Evolutionary conservation across 2,888 invertebrate genomes (phyloP), one percentile per base, ranked within the genome.

Genomic region (Oasisia sp.): DNA sequence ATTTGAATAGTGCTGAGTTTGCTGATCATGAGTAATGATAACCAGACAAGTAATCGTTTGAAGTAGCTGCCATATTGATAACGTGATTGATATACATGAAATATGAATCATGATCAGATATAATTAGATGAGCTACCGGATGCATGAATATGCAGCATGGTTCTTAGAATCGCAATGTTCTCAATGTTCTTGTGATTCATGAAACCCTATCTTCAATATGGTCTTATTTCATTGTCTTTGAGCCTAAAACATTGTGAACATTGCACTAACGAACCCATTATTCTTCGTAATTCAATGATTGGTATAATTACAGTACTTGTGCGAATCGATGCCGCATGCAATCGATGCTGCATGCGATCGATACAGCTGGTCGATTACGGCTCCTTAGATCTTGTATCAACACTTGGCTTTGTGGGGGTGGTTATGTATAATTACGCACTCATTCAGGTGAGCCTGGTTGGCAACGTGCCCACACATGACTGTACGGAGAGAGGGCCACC

Each of bases 261-360:
- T 74, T 74, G 74, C 74, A 74, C 74, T 74, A 74, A 74, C n/a
- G 74, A 74, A 74, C 7, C 74, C 19, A 74, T 74, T 74, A 74
- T 74, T 74, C 3, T 74, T 7, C n/a, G 27, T 27, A 74, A 74
- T 74, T 74, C 74, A 74, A 74, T 74, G 74, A 74, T 27, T 7
- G 27, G 74, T 74, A n/a, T 74, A 74, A 74, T 74, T 74, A 74
- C n/a, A 74, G 19, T 74, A 74, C 74, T 74, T 74, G 74, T 74
- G 74, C 27, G 27, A n/a, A 74, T 74, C 74, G 74, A 74, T 74
- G n/a, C 74, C 7, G 14, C 74, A 74, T 74, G 74, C 27, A n/a
- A 74, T 74, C 74, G 74, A 74, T 74, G n/a, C 74, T 74, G 74
- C 74, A 74, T 14, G 74, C 27, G 27, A 74, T 74, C 74, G 74